Conservation (phyloP, 2,888 invertebrate species). For the Thymelicus sylvestris region DNA sequence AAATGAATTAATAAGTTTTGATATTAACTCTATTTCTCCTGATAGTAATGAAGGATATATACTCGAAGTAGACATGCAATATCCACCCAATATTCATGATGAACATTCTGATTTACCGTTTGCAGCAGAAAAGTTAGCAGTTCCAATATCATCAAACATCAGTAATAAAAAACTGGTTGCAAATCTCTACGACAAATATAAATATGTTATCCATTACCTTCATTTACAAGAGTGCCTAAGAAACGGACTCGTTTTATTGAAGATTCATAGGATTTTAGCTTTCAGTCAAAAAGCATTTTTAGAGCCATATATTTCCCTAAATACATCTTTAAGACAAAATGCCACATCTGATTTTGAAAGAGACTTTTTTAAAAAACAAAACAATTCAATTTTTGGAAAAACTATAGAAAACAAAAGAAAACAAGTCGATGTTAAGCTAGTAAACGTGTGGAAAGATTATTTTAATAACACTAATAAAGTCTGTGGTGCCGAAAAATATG, state of each 20-base stretch:
- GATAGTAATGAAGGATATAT: slow-evolving; percentile 13
- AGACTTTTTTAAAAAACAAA: slow-evolving; percentile 40
- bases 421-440: slow-evolving; percentile 27
- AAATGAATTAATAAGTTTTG: slow-evolving; percentile 1
- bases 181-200: slow-evolving; percentile 15
- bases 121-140: slow-evolving; percentile 3
- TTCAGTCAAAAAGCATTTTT: slow-evolving; percentile 3
- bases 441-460: slow-evolving; percentile 15
- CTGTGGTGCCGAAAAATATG: slow-evolving; percentile 24
- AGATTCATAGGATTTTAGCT: slow-evolving; percentile 8
- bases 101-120: slow-evolving; percentile 11
- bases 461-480: slow-evolving; percentile 10
- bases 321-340: slow-evolving; percentile 4
- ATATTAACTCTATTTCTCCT: slow-evolving; percentile 2
- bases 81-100: slow-evolving; percentile 9
- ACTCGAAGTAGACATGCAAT: slow-evolving; percentile 16
- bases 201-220: slow-evolving; percentile 14
- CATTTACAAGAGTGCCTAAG: slow-evolving; percentile 11
- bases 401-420: slow-evolving; percentile 33
- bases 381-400: slow-evolving; percentile 36
- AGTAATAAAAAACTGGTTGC: slow-evolving; percentile 9
- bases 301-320: slow-evolving; percentile 7
- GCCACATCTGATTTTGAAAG: slow-evolving; percentile 42
- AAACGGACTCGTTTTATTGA: slow-evolving; percentile 8
- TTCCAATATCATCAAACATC: slow-evolving; percentile 14